Evolutionary conservation across 2,113 vertebrate genomes (phyloP).

Genomic region (Hippolais icterina): DNA sequence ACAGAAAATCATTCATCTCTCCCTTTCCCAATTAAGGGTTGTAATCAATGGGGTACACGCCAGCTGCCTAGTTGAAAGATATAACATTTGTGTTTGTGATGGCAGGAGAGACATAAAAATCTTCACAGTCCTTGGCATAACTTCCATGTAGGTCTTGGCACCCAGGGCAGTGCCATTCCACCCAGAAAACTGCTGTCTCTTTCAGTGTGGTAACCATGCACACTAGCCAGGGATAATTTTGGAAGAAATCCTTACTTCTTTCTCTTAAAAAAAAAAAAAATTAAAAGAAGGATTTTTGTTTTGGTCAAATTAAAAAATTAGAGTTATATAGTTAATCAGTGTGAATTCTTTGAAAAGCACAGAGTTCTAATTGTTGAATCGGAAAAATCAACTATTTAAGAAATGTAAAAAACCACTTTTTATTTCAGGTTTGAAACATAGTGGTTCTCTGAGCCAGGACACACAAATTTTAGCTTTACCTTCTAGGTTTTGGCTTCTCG

Average conservation of each 20-base stretch:
- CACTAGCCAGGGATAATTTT: slow-evolving; percentile 33
- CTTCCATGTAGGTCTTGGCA: slow-evolving; percentile 51
- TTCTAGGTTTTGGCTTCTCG: slow-evolving; percentile 77
- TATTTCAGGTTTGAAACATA: slow-evolving; percentile 51
- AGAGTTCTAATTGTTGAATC: slow-evolving; percentile 80
- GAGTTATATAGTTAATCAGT: slow-evolving; percentile 67
- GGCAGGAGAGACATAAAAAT: slow-evolving; percentile 21
- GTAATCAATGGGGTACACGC: not conserved
- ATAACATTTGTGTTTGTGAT: slow-evolving; percentile 29
- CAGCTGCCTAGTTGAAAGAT: slow-evolving; percentile 11
- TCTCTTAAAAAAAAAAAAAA: not conserved
- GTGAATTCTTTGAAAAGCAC: slow-evolving; percentile 76
- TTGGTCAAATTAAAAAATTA: slow-evolving; percentile 70
- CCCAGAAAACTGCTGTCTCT: slow-evolving; percentile 50
- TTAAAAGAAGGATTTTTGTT: slow-evolving; percentile 54
- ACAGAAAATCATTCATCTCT: slow-evolving; percentile 38
- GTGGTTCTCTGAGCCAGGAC: slow-evolving; percentile 75
- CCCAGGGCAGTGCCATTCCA: slow-evolving; percentile 29
- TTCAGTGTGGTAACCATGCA: slow-evolving; percentile 41
- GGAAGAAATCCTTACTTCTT: not conserved
- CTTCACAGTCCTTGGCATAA: slow-evolving; percentile 3
- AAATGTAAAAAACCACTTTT: slow-evolving; percentile 69
- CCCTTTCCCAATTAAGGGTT: not conserved
- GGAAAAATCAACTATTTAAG: slow-evolving; percentile 82
- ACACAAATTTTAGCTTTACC: slow-evolving; percentile 80